phyloP scores from a whole-genome alignment of 2,113 vertebrate genomes.

The Pangasianodon hypophthalmus region DNA sequence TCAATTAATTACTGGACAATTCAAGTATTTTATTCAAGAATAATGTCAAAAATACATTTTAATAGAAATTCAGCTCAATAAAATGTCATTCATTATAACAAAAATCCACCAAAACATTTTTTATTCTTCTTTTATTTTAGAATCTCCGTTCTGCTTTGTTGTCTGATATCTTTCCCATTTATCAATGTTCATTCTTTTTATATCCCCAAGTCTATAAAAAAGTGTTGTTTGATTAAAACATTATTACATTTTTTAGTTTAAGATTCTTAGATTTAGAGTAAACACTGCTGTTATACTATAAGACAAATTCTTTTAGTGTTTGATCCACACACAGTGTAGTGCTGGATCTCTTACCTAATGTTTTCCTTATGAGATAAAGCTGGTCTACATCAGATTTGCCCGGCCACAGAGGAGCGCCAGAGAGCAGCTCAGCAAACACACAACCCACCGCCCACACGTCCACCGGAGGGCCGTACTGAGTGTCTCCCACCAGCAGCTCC shows the following conservation, averaged over 20 bases:
- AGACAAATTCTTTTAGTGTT: neutral
- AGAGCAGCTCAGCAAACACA: constrained; percentile 90
- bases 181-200: neutral
- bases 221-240: neutral
- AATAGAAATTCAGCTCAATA: neutral
- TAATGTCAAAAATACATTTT: neutral
- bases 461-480: constrained; percentile 87
- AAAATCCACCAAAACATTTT: neutral
- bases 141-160: neutral
- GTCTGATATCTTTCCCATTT: neutral
- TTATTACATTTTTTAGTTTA: neutral
- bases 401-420: constrained; percentile 87
- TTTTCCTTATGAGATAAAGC: constrained; percentile 89
- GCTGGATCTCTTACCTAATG: constrained; percentile 78
- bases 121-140: neutral
- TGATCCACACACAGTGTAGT: neutral
- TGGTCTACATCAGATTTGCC: constrained; percentile 94
- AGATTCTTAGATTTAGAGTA: neutral
- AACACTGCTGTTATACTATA: neutral
- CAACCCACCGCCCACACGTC: constrained; percentile 95
- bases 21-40: neutral
- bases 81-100: neutral
- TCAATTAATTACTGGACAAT: neutral
- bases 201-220: neutral
- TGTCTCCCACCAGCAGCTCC: constrained; percentile 91